Percentiles rank a stretch among this genome's conserved stretches.
Evolutionary conservation across 1,140 invertebrate species (phyloP).

Genomic region (Forficula auricularia): DNA sequence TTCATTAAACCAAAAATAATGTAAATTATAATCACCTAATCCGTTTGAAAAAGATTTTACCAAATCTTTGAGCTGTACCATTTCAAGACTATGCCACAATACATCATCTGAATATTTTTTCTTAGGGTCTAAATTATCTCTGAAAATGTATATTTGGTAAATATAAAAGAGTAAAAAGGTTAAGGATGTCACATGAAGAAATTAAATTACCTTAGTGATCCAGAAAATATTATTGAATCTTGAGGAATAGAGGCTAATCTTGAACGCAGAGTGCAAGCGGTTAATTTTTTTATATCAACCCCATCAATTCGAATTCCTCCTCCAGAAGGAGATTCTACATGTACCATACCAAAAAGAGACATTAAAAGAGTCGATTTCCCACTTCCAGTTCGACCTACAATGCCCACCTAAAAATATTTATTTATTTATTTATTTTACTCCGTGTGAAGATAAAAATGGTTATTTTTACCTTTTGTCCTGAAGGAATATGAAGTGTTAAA

Average conservation of each 20-base stretch:
- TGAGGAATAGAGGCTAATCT: slow-evolving; percentile 42
- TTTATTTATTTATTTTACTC: no score
- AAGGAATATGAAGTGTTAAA: slow-evolving; percentile 39
- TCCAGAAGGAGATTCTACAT: slow-evolving; percentile 25
- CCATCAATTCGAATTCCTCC: slow-evolving; percentile 54
- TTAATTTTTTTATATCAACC: slow-evolving; percentile 24
- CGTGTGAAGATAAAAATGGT: no score
- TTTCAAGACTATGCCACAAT: slow-evolving; percentile 32
- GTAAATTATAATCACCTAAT: slow-evolving; percentile 24
- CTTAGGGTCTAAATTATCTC: slow-evolving; percentile 39
- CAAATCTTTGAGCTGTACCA: slow-evolving; percentile 31
- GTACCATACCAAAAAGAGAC: slow-evolving; percentile 46
- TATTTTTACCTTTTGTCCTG: slow-evolving; percentile 43
- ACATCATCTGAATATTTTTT: slow-evolving; percentile 29
- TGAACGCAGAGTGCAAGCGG: slow-evolving; percentile 24
- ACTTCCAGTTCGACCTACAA: slow-evolving; percentile 62
- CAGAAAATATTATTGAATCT: slow-evolving; percentile 39
- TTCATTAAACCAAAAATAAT: no score
- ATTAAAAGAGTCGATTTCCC: slow-evolving; percentile 60
- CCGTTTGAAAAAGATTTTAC: slow-evolving; percentile 27
- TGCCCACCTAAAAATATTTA: slow-evolving; percentile 49
- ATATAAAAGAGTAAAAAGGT: no score
- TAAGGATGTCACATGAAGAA: no score
- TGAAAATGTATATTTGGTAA: no score
- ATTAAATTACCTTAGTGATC: slow-evolving; percentile 29